These are phyloP conservation scores for Procambarus virginalis DNA, from an alignment of 1,140 invertebrate species.

Conservation along the genomic window DNA sequence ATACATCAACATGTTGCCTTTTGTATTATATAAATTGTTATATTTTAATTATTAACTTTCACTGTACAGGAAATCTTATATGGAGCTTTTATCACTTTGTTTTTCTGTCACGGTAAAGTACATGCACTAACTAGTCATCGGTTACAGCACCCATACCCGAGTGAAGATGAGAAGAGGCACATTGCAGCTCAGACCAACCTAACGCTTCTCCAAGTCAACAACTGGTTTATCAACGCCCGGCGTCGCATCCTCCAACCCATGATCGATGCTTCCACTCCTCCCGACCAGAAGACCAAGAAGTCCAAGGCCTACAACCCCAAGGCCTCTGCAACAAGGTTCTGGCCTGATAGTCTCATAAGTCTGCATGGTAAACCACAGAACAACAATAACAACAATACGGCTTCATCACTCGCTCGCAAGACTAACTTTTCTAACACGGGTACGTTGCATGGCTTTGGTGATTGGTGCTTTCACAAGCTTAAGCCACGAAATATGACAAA, in stretches of 20 bases:
- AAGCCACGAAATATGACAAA: not conserved
- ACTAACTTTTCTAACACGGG: conserved; percentile 62
- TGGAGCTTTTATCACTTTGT: no score
- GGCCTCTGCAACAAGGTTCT: conserved; percentile 67
- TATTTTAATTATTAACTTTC: no score
- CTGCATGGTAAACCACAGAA: conserved; percentile 64
- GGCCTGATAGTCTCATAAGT: conserved; percentile 66
- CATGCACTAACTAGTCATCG: conserved; percentile 18
- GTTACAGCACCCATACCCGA: conserved; percentile 90
- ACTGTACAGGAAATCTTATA: no score
- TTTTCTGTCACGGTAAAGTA: not conserved
- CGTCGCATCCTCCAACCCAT: conserved; percentile 93
- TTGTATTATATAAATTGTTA: no score
- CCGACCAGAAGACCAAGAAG: conserved; percentile 64
- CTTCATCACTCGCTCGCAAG: conserved; percentile 62
- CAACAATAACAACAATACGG: conserved; percentile 58
- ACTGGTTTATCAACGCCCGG: conserved; percentile 96
- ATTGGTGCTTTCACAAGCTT: conserved; percentile 31
- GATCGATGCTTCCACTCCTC: conserved; percentile 79
- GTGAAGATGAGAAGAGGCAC: conserved; percentile 92
- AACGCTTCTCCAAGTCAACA: conserved; percentile 86
- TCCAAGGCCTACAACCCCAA: conserved; percentile 60
- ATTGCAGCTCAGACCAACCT: conserved; percentile 91
- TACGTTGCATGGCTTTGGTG: conserved; percentile 64
- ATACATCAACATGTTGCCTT: no score